A percentile compares a stretch with the other conserved stretches of the same genome.
These are phyloP conservation scores for Psilanteris sp. DNA, from an alignment of 1,140 invertebrate genomes.

Conservation along the genomic window DNA sequence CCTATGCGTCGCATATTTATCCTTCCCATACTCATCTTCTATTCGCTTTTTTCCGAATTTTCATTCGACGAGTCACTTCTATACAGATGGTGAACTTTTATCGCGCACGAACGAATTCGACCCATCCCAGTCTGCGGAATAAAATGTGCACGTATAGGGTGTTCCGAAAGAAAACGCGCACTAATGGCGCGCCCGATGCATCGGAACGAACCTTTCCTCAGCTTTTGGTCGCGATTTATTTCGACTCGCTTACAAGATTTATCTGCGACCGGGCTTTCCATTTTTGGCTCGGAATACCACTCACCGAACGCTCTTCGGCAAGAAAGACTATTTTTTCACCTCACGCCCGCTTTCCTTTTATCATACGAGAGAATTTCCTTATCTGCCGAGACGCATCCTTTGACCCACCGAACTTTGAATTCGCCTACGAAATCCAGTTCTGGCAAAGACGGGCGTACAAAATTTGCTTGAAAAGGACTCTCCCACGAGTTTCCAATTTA, in stretches of 20 bases:
- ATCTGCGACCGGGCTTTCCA: slow-evolving; percentile 38
- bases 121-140: slow-evolving; percentile 11
- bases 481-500: slow-evolving; percentile 23
- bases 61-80: slow-evolving; percentile 41
- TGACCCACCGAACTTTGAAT: slow-evolving; percentile 41
- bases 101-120: slow-evolving; percentile 29
- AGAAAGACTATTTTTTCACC: slow-evolving; percentile 34
- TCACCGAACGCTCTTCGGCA: slow-evolving; percentile 6
- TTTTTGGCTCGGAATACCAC: slow-evolving; percentile 29
- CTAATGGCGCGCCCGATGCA: slow-evolving; percentile 55
- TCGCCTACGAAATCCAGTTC: slow-evolving; percentile 21
- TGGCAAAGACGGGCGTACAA: slow-evolving; percentile 5
- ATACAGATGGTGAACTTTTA: slow-evolving; percentile 44
- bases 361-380: slow-evolving; percentile 43
- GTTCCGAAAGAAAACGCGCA: slow-evolving; percentile 38
- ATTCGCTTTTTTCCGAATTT: slow-evolving; percentile 13
- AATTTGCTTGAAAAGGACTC: slow-evolving; percentile 4
- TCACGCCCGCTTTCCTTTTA: slow-evolving; percentile 21
- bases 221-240: slow-evolving; percentile 48
- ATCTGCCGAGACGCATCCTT: slow-evolving; percentile 37
- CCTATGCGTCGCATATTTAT: slow-evolving; percentile 32
- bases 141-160: slow-evolving; percentile 23
- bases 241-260: slow-evolving; percentile 34
- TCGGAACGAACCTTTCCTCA: slow-evolving; percentile 39
- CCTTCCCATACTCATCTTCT: not conserved